A percentile compares a stretch with the other conserved stretches of the same genome.
Conservation (phyloP, 2,797 vertebrate genomes). For the Gorsachius magnificus region DNA sequence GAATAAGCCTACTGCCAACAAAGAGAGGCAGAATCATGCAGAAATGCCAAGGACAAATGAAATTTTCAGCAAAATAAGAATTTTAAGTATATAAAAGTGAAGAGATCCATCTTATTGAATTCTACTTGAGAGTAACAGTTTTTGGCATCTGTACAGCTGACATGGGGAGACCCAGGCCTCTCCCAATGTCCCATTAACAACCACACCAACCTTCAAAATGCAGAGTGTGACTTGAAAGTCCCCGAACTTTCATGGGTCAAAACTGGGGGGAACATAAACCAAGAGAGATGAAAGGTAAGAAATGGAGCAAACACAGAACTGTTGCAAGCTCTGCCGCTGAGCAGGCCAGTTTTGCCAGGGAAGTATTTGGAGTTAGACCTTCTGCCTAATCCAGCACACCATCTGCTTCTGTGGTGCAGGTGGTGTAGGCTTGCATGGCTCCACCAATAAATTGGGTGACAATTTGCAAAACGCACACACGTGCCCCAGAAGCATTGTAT, state of each 20-base stretch:
- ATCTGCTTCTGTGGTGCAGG: neutral
- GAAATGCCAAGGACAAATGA: neutral
- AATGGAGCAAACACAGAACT: neutral
- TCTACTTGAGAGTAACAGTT: neutral
- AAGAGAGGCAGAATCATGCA: neutral
- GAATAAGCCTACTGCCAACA: neutral
- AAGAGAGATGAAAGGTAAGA: neutral
- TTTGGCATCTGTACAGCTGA: neutral
- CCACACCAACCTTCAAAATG: neutral
- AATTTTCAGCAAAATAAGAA: neutral
- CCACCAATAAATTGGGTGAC: neutral
- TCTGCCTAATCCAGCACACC: neutral
- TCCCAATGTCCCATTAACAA: neutral
- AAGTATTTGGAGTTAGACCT: neutral
- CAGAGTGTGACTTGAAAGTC: neutral
- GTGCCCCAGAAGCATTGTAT: neutral
- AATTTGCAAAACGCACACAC: neutral
- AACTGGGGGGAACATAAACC: neutral
- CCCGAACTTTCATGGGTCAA: neutral
- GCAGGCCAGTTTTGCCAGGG: neutral
- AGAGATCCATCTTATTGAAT: neutral
- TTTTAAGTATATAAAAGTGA: neutral
- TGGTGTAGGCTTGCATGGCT: neutral
- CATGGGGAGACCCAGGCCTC: neutral
- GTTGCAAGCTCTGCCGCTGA: neutral